Evolutionary conservation across 2,113 vertebrate genomes (phyloP).

Genomic region (Tachysurus vachellii): DNA sequence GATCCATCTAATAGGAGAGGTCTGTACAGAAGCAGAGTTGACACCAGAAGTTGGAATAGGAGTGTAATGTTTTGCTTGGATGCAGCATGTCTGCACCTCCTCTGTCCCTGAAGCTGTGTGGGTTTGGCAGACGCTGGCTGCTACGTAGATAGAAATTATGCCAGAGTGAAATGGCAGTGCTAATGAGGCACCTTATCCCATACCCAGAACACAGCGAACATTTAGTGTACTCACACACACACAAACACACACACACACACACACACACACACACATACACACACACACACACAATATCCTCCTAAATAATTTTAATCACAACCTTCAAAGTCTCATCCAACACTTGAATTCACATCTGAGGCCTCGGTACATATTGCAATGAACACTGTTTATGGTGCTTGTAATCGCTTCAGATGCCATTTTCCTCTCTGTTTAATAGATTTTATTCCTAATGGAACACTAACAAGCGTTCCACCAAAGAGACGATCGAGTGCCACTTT

Average conservation of each 20-base stretch:
- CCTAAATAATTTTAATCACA: constrained; percentile 24
- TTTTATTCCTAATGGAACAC: constrained; percentile 24
- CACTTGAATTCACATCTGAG: not conserved
- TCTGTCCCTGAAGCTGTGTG: constrained; percentile 26
- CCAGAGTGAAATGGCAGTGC: constrained; percentile 39
- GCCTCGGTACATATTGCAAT: not conserved
- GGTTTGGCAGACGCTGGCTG: constrained; percentile 31
- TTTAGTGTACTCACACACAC: too few species aligned
- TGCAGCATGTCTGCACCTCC: not conserved
- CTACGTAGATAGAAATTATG: constrained; percentile 6
- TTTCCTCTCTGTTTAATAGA: constrained; percentile 33
- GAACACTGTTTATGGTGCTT: too few species aligned
- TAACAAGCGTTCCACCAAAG: constrained; percentile 9
- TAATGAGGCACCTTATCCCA: constrained; percentile 48
- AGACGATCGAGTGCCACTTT: not conserved
- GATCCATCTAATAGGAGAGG: not conserved
- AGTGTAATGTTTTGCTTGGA: not conserved
- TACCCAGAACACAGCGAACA: constrained; percentile 21
- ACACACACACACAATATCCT: constrained; percentile 24
- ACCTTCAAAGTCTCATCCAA: constrained; percentile 20
- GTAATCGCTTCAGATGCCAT: constrained; percentile 27
- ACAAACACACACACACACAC: too few species aligned
- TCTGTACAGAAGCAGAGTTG: not conserved
- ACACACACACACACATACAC: not conserved
- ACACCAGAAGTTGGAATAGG: not conserved